Base-by-base conservation (phyloP, 2,797 vertebrate species). In the Fringilla coelebs region DNA sequence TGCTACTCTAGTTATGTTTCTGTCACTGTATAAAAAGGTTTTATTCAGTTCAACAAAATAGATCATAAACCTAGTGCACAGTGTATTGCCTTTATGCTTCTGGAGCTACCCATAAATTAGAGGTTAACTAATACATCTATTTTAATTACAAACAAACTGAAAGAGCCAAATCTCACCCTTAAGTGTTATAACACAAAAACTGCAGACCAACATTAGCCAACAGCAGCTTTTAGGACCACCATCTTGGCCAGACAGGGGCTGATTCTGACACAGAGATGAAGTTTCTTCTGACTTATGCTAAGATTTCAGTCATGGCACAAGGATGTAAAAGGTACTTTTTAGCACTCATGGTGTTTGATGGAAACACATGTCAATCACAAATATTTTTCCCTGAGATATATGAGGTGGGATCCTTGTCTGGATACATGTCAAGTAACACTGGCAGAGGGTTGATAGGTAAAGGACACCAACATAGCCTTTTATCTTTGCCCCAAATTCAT, bases 401-500 rank as follows among this genome's bases (percentile, higher is more conserved):
- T 51, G 21, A 45, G 46, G 63, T 76, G 57, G 46, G 61, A 90
- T 93, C 48, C 67, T 87, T 70, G 31, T 36, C 66, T 94, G 85
- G 74, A 76, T 76, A 85, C 41, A 45, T 0, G 12, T 52, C 80
- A 88, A 57, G 46, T 73, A 82, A 67, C 16, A 91, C n/a, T 11
- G 61, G 73, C 65, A 0, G 3, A 86, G 70, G n/a, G 74, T 13
- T 91, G 91, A 81, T 31, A 74, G 71, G 77, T 94, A 52, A 87
- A 61, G 92, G 78, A 91, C 60, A 70, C 6, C 61, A 52, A 62
- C 63, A 45, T 3, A 88, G 86, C 74, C 73, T 94, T 85, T 86
- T 89, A 83, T 96, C 61, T 57, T 93, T 66, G 63, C 85, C 92
- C 96, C 71, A 96, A 95, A 97, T 98, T 97, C 97, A 76, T 97